Percentiles rank a stretch among this genome's conserved stretches.
These are phyloP conservation scores for Neotoma lepida DNA, from an alignment of 2,113 vertebrate species.

Conservation along the genomic window DNA sequence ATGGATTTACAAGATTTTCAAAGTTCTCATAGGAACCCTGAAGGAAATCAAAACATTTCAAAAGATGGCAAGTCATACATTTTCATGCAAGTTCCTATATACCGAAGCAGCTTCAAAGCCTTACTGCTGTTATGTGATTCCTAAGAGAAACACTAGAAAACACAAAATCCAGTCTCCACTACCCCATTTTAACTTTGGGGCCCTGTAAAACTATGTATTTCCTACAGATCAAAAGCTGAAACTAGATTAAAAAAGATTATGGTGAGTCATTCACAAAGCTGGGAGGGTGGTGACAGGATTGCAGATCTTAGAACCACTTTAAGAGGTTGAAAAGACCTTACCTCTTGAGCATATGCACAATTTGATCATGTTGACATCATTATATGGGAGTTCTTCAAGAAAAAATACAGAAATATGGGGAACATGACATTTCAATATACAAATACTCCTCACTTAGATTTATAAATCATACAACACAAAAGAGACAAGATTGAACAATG, in stretches of 20 bases:
- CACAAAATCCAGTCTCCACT: neutral
- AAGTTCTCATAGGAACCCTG: neutral
- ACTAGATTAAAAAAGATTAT: constrained; percentile 15
- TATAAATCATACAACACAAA: constrained; percentile 59
- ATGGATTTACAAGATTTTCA: neutral
- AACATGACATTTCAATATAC: constrained; percentile 64
- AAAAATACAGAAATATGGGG: constrained; percentile 39
- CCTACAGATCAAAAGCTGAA: constrained; percentile 36
- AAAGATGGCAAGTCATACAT: neutral
- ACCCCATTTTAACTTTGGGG: neutral
- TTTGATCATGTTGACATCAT: constrained; percentile 51
- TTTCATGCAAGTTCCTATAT: constrained; percentile 22
- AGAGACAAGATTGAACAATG: constrained; percentile 50
- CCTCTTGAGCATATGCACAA: neutral
- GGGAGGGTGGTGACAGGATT: constrained; percentile 10
- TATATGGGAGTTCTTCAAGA: constrained; percentile 18
- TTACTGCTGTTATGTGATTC: constrained; percentile 10
- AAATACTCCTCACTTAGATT: constrained; percentile 56
- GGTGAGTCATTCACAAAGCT: constrained; percentile 46
- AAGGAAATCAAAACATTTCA: constrained; percentile 18
- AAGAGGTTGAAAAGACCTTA: constrained; percentile 30
- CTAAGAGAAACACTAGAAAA: neutral
- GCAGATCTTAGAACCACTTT: constrained; percentile 47
- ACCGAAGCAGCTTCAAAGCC: neutral
- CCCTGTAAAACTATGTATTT: constrained; percentile 13